Percentiles rank a stretch among this genome's conserved stretches.
Conservation (phyloP, 2,888 invertebrate genomes). For the Drosophila antonietae region DNA sequence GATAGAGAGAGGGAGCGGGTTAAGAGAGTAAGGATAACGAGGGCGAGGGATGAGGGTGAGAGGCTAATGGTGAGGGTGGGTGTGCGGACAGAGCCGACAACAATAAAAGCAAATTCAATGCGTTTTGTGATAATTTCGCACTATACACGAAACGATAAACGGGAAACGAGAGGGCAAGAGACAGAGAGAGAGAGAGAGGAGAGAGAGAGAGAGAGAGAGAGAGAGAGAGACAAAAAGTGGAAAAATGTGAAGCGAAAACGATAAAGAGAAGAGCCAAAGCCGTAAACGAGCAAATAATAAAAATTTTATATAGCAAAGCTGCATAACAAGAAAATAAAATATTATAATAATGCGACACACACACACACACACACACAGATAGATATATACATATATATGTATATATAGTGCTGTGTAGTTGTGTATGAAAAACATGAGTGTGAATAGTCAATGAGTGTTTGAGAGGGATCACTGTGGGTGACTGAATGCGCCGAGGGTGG, state of each 20-base stretch:
- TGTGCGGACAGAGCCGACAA: conserved; percentile 46
- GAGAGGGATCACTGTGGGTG: conserved; percentile 37
- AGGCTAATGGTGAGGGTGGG: conserved; percentile 17
- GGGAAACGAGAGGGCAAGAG: conserved; percentile 8
- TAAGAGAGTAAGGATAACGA: not conserved
- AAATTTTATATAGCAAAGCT: conserved; percentile 57
- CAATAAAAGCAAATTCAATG: conserved; percentile 79
- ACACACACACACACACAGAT: conserved; percentile 6
- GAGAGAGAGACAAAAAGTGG: not conserved
- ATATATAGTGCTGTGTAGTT: not conserved
- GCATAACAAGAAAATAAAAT: conserved; percentile 40
- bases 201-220: not conserved
- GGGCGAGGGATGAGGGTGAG: not conserved
- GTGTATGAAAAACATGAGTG: conserved; percentile 72
- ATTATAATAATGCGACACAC: conserved; percentile 52
- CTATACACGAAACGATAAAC: conserved; percentile 59
- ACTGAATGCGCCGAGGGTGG: conserved; percentile 26
- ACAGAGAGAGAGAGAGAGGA: not conserved
- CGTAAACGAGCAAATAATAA: conserved; percentile 75
- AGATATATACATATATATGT: not conserved
- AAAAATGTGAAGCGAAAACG: conserved; percentile 30
- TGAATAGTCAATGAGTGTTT: conserved; percentile 78
- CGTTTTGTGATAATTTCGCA: conserved; percentile 75
- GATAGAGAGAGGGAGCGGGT: not conserved
- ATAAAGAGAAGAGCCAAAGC: conserved; percentile 50